phyloP scores from a whole-genome alignment of 2,888 invertebrate genomes.

The Lumbricus terrestris region DNA sequence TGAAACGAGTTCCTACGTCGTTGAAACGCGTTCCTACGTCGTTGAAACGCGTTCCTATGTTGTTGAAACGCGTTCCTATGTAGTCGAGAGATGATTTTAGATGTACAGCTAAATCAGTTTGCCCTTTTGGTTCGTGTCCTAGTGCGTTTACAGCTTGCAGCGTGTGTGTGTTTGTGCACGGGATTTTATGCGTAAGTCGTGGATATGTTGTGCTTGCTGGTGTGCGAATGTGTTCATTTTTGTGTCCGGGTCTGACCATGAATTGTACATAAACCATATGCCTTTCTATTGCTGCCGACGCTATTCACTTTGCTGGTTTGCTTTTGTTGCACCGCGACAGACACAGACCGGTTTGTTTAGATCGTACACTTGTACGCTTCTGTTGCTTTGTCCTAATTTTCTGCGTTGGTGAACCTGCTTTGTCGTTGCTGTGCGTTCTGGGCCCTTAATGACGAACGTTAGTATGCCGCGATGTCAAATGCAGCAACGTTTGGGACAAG shows the following conservation, averaged over 20 bases:
- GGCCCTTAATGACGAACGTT: background rate
- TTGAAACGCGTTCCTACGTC: too few species aligned
- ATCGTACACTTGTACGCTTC: background rate
- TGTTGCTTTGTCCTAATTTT: background rate
- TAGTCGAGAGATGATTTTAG: background rate
- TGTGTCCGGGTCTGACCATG: background rate
- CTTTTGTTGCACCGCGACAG: background rate
- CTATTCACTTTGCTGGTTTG: background rate
- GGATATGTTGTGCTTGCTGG: background rate
- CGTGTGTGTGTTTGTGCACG: background rate
- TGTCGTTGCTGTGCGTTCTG: background rate
- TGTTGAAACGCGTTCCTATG: background rate
- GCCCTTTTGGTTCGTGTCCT: background rate
- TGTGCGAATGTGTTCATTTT: background rate
- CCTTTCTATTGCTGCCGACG: background rate
- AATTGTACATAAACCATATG: background rate
- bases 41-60: too few species aligned
- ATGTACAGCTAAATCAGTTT: background rate
- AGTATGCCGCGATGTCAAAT: background rate
- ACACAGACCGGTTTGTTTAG: background rate
- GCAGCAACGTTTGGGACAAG: background rate
- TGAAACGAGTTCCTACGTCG: too few species aligned
- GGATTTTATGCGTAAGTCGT: background rate
- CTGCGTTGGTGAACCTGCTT: background rate
- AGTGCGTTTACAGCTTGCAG: background rate